Conservation (phyloP, 2,888 invertebrate genomes). For the Ommatoiulus sabulosus region DNA sequence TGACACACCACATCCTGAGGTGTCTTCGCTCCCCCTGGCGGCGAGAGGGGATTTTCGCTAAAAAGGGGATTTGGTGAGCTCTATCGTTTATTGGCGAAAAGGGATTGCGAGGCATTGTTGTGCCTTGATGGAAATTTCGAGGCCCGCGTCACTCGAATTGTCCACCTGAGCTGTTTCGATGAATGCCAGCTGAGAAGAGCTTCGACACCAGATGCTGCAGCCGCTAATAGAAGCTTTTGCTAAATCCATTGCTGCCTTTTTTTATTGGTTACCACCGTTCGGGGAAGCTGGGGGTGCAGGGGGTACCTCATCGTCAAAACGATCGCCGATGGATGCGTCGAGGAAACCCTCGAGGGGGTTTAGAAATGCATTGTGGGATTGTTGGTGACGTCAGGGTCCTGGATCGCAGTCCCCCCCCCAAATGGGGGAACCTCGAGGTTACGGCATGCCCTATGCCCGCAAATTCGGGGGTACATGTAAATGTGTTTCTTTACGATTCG, state of each 20-base stretch:
- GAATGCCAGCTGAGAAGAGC: slow-evolving; percentile 34
- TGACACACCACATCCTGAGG: slow-evolving; percentile 23
- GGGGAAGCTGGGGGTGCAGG: no score
- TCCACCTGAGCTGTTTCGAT: slow-evolving; percentile 52
- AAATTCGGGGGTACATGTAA: no score
- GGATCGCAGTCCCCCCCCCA: no score
- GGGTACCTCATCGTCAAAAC: no score
- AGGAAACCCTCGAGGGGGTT: no score
- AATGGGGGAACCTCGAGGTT: no score
- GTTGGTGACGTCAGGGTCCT: no score
- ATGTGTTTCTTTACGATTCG: no score
- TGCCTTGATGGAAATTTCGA: slow-evolving; percentile 52
- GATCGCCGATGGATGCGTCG: no score
- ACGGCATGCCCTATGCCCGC: no score
- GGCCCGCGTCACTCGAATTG: slow-evolving; percentile 50
- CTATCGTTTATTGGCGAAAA: slow-evolving; percentile 46
- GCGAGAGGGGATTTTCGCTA: background rate
- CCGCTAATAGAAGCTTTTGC: slow-evolving; percentile 47
- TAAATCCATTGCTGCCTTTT: slow-evolving; percentile 5
- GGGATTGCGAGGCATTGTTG: slow-evolving; percentile 52
- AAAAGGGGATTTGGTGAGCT: slow-evolving; percentile 15
- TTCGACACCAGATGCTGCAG: slow-evolving; percentile 54
- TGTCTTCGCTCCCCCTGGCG: background rate
- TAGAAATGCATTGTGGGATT: no score
- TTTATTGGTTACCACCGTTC: no score